Conservation (phyloP, 2,797 vertebrate genomes). For the Meriones psammophilus region DNA sequence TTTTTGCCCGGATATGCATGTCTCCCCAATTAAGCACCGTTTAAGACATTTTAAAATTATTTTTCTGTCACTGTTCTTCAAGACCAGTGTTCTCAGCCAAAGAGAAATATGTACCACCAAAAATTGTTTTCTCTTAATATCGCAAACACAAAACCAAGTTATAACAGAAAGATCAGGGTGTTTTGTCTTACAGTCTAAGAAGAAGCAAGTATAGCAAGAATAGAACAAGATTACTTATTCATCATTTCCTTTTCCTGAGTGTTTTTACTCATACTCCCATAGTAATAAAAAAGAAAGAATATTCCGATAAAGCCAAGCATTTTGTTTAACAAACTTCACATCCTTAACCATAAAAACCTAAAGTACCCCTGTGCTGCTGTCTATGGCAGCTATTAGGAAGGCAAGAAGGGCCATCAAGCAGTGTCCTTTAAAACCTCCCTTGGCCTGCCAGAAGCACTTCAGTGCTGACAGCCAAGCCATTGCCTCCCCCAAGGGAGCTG, state of each 20-base stretch:
- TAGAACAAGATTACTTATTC: not conserved
- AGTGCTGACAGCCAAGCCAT: not conserved
- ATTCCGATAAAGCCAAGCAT: not conserved
- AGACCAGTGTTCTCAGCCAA: not conserved
- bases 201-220: not conserved
- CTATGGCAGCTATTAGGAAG: not conserved
- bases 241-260: not conserved
- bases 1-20: not conserved
- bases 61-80: not conserved
- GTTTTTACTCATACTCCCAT: not conserved
- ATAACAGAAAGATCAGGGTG: no score
- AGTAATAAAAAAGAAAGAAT: not conserved
- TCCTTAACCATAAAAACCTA: not conserved
- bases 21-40: not conserved
- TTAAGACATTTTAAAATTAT: not conserved
- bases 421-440: not conserved
- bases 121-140: not conserved
- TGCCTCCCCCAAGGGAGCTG: conserved; percentile 19
- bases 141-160: not conserved
- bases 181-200: not conserved
- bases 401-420: fast-evolving
- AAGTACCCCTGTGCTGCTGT: not conserved
- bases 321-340: not conserved
- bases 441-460: not conserved
- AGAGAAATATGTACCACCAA: not conserved